Evolutionary conservation across 2,113 vertebrate genomes (phyloP).

Genomic region (Misgurnus anguillicaudatus): DNA sequence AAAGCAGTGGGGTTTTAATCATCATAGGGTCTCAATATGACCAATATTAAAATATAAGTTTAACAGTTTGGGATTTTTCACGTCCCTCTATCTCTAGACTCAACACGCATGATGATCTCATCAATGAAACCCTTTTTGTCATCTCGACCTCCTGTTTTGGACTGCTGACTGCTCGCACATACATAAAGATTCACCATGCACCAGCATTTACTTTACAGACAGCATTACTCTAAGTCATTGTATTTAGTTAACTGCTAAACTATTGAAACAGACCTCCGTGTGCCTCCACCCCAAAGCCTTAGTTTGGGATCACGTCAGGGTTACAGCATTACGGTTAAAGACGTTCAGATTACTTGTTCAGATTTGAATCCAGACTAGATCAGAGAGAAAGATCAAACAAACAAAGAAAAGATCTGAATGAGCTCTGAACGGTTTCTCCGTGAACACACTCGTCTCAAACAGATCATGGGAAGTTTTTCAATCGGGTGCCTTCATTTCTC

Average conservation of each 20-base stretch:
- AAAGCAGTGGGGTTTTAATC: too few relatives aligned
- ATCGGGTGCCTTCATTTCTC: constrained; percentile 48
- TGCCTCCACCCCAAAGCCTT: constrained; percentile 79
- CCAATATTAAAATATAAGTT: too few relatives aligned
- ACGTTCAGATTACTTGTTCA: neutral
- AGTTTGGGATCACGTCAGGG: constrained; percentile 75
- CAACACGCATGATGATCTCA: constrained; percentile 10
- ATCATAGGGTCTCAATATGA: too few relatives aligned
- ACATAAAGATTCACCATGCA: constrained; percentile 13
- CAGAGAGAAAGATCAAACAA: neutral
- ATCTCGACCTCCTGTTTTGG: neutral
- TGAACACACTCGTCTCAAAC: constrained; percentile 41
- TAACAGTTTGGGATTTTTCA: too few relatives aligned
- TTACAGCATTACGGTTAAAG: neutral
- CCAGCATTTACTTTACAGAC: constrained; percentile 35
- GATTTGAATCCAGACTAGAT: constrained; percentile 25
- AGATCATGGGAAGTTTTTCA: constrained; percentile 27
- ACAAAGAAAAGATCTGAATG: too few relatives aligned
- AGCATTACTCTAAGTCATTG: neutral
- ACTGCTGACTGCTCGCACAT: constrained; percentile 3
- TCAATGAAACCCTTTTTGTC: neutral
- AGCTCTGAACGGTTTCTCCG: neutral
- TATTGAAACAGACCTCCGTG: constrained; percentile 66
- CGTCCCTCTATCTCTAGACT: too few relatives aligned
- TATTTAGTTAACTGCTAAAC: neutral